Conservation (phyloP, 2,888 invertebrate species). For the Diplolepis rosae region DNA sequence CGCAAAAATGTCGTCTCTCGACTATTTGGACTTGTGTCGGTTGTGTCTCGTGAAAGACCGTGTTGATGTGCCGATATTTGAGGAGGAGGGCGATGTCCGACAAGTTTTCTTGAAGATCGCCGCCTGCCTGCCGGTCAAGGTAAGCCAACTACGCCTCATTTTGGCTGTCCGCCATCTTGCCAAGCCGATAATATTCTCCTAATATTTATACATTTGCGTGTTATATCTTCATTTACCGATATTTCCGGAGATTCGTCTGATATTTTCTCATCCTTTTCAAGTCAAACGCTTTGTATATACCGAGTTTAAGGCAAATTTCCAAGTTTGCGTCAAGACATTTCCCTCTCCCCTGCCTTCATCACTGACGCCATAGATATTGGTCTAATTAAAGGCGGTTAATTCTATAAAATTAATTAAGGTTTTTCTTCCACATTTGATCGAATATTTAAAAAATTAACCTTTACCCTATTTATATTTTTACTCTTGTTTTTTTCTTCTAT, state of each 20-base stretch:
- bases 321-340: not conserved
- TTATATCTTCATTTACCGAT: not conserved
- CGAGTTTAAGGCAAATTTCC: conserved; percentile 16
- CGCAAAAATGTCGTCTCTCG: conserved; percentile 70
- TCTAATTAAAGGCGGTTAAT: no score
- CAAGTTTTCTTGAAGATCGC: conserved; percentile 82
- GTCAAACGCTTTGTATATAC: not conserved
- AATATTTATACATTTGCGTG: not conserved
- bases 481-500: no score
- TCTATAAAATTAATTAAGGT: no score
- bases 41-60: conserved; percentile 74
- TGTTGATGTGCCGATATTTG: conserved; percentile 82
- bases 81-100: conserved; percentile 79
- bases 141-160: conserved; percentile 73
- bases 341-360: not conserved
- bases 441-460: no score
- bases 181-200: conserved; percentile 15
- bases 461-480: no score
- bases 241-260: not conserved
- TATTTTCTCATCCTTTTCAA: not conserved
- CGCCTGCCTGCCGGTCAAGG: conserved; percentile 84
- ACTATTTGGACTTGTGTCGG: conserved; percentile 72
- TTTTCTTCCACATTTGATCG: no score
- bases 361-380: conserved; percentile 3
- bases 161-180: conserved; percentile 66